Percentiles rank a stretch among this genome's conserved stretches.
phyloP scores from a whole-genome alignment of 2,797 vertebrate genomes.

The Etheostoma perlongum region DNA sequence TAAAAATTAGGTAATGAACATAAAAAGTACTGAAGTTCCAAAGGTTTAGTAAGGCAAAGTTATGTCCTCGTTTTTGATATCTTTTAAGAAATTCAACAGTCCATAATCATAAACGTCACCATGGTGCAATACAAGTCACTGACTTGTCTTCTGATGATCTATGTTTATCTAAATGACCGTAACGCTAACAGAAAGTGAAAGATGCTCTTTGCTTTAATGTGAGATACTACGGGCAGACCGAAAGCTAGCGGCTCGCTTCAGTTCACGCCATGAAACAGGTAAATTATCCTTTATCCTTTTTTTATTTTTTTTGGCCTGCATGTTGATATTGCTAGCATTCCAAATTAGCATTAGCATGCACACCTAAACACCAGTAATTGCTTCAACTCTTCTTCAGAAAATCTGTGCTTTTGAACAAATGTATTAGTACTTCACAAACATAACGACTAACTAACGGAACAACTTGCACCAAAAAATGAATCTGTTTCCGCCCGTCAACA shows the following conservation, averaged over 20 bases:
- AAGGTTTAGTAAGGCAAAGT: constrained; percentile 85
- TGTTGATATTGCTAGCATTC: constrained; percentile 27
- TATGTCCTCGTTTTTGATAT: constrained; percentile 62
- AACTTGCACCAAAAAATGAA: constrained; percentile 36
- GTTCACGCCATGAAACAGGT: constrained; percentile 36
- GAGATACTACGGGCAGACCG: constrained; percentile 33
- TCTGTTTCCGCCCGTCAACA: constrained; percentile 22
- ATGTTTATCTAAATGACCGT: constrained; percentile 27
- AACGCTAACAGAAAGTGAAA: constrained; percentile 13
- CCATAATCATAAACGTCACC: constrained; percentile 49
- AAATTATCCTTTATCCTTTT: constrained; percentile 12
- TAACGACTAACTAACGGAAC: constrained; percentile 50
- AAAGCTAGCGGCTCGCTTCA: constrained; percentile 38
- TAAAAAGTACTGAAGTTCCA: constrained; percentile 71
- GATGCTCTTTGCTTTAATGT: constrained; percentile 30
- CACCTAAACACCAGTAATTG: constrained; percentile 43
- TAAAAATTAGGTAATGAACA: constrained; percentile 58
- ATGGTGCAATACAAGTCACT: constrained; percentile 72
- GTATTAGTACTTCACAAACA: constrained; percentile 65
- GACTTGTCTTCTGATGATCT: constrained; percentile 70
- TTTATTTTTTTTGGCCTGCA: not conserved
- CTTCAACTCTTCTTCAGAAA: constrained; percentile 37
- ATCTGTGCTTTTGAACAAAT: constrained; percentile 33
- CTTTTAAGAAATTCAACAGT: constrained; percentile 49
- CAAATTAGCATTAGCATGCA: constrained; percentile 56